Evolutionary conservation across 2,113 vertebrate species (phyloP).

Genomic region (Thamnophis sirtalis): DNA sequence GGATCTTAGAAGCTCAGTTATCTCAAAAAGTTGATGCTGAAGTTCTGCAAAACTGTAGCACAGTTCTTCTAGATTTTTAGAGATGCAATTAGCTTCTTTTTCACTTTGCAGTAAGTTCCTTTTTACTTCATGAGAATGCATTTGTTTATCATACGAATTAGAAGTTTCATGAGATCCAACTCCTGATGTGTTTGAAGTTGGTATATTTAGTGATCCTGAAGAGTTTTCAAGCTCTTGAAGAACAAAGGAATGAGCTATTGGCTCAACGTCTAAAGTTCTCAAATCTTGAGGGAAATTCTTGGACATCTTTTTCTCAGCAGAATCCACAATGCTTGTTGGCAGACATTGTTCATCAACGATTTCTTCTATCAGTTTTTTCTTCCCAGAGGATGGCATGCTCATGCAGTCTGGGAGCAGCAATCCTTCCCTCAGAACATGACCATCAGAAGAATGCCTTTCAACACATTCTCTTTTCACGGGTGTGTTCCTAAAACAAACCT

Average conservation of each 20-base stretch:
- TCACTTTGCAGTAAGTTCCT: constrained; percentile 64
- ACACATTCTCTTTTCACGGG: constrained; percentile 63
- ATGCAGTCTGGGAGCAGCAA: constrained; percentile 76
- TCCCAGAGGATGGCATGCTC: constrained; percentile 60
- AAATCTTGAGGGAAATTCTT: constrained; percentile 45
- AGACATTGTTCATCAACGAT: constrained; percentile 67
- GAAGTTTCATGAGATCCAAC: constrained; percentile 51
- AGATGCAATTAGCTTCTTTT: constrained; percentile 65
- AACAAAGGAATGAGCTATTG: constrained; percentile 54
- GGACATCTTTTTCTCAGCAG: constrained; percentile 67
- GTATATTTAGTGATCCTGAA: constrained; percentile 53
- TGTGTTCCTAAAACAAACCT: constrained; percentile 52
- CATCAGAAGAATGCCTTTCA: constrained; percentile 65
- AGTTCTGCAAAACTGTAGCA: constrained; percentile 77
- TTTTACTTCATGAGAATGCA: constrained; percentile 50
- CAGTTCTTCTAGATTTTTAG: constrained; percentile 77
- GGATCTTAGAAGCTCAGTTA: constrained; percentile 75
- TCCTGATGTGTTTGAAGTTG: constrained; percentile 61
- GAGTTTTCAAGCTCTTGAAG: constrained; percentile 52
- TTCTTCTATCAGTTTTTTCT: constrained; percentile 81
- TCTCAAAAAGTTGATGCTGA: constrained; percentile 77
- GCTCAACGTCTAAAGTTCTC: constrained; percentile 68
- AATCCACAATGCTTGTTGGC: constrained; percentile 57
- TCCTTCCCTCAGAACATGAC: constrained; percentile 63
- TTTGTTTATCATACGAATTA: background rate